These are phyloP conservation scores for Drosophila neocordata DNA, from an alignment of 1,140 invertebrate genomes.

Conservation along the genomic window DNA sequence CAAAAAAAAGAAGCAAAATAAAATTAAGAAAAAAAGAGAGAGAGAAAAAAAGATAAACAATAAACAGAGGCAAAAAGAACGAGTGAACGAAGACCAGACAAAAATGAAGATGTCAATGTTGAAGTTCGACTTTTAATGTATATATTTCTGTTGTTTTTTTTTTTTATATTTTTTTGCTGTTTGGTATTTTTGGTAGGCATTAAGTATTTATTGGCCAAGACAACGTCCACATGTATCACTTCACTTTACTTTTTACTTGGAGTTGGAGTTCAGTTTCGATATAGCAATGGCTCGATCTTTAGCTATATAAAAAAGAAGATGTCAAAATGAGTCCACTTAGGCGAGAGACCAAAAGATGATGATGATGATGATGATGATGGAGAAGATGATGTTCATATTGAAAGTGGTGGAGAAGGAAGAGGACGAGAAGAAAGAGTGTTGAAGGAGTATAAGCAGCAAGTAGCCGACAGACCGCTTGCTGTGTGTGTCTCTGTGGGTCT, in stretches of 20 bases:
- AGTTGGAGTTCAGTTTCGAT: conserved; percentile 24
- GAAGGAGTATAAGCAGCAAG: conserved; percentile 19
- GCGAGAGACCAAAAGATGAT: conserved; percentile 62
- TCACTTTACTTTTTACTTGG: conserved; percentile 2
- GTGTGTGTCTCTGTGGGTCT: conserved; percentile 40
- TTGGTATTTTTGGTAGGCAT: conserved; percentile 64
- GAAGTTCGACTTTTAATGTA: conserved; percentile 77
- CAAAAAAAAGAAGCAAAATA: conserved; percentile 40
- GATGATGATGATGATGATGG: conserved; percentile 32
- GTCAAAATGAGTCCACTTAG: conserved; percentile 79
- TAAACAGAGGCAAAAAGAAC: conserved; percentile 10
- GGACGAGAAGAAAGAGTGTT: background rate
- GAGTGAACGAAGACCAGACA: conserved; percentile 9
- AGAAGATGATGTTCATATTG: conserved; percentile 28
- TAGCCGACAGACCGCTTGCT: conserved; percentile 68
- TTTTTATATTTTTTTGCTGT: background rate
- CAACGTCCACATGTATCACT: conserved; percentile 76
- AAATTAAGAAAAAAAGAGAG: background rate
- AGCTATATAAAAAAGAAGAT: conserved; percentile 50
- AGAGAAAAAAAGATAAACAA: conserved; percentile 4
- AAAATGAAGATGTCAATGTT: conserved; percentile 73
- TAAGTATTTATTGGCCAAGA: conserved; percentile 77
- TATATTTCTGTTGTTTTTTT: conserved; percentile 49
- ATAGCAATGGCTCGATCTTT: conserved; percentile 15
- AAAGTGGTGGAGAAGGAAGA: conserved; percentile 14